Percentiles rank a stretch among this genome's conserved stretches.
Evolutionary conservation across 2,888 invertebrate species (phyloP).

Genomic region (Stenoptilia bipunctidactyla): DNA sequence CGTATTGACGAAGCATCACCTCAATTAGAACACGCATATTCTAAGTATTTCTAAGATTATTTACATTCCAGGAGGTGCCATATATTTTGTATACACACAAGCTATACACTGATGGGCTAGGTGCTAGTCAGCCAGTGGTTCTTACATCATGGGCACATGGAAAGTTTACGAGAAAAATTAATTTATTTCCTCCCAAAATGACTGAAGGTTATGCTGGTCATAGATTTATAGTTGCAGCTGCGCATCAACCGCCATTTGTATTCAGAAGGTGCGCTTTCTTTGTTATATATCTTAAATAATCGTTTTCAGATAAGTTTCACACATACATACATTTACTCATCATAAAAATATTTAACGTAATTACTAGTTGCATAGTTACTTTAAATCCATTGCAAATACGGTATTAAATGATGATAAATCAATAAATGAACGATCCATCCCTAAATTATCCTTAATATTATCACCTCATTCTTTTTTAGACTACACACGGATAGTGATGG

Average conservation of each 20-base stretch:
- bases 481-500: conserved; percentile 53
- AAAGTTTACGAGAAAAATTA: conserved; percentile 71
- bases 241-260: conserved; percentile 81
- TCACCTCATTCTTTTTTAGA: no score
- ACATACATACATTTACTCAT: no score
- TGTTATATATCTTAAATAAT: no score
- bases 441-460: no score
- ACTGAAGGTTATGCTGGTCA: conserved; percentile 79
- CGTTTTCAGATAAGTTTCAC: no score
- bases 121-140: conserved; percentile 76
- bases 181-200: conserved; percentile 80
- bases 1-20: conserved; percentile 23
- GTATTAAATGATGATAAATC: no score
- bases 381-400: no score
- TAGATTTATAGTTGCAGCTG: conserved; percentile 77
- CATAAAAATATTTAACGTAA: no score
- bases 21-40: no score
- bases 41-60: no score
- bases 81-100: conserved; percentile 82
- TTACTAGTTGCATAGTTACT: no score
- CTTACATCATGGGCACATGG: conserved; percentile 79
- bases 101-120: conserved; percentile 79
- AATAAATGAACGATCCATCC: no score
- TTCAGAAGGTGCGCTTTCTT: conserved; percentile 75
- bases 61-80: conserved; percentile 69